Base-by-base conservation (phyloP, 2,797 vertebrate genomes). In the Nothura maculosa region DNA sequence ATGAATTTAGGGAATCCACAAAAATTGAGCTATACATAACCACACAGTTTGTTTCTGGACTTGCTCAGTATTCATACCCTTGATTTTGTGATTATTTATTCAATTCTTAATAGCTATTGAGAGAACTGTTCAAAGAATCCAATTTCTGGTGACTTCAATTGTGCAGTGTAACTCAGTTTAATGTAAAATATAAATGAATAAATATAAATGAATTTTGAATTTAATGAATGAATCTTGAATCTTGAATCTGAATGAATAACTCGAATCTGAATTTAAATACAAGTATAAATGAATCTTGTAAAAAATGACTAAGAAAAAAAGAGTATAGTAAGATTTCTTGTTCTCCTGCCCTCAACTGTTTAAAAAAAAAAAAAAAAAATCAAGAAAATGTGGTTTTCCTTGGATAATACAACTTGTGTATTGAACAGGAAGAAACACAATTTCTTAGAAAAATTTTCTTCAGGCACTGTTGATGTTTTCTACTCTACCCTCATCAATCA, bases 391-490 rank as follows among this genome's bases (percentile, higher is more conserved):
- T 55, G 38, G 8, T 43, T 3, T 63, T 55, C 24, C 34, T 54
- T 57, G 4, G 4, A 36, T 81, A 89, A 89, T 7, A 34, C 60
- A 76, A 52, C 66, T 62, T 42, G 42, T 50, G 43, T 47, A 19
- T 19, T 6, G 25, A 85, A 58, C 4, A 77, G 60, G 58, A 68
- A 93, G 58, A 3, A 68, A 89, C 3, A 57, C 27, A 92, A 87
- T 83, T 85, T 81, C 27, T 93, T 48, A 55, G 81, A 94, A 94
- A 94, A 73, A 63, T 70, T 90, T 92, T 87, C 27, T 90, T 81
- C 47, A 38, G 66, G 84, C 50, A 66, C 42, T 47, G 81, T 17
- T 60, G 58, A 47, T 28, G 61, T 45, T 83, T 75, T 45, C 45
- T 69, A 27, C 69, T 48, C 27, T 27, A 8, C 14, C 57, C 47